Evolutionary conservation across 2,113 vertebrate species (phyloP).

Genomic region (Motacilla tschutschensis): DNA sequence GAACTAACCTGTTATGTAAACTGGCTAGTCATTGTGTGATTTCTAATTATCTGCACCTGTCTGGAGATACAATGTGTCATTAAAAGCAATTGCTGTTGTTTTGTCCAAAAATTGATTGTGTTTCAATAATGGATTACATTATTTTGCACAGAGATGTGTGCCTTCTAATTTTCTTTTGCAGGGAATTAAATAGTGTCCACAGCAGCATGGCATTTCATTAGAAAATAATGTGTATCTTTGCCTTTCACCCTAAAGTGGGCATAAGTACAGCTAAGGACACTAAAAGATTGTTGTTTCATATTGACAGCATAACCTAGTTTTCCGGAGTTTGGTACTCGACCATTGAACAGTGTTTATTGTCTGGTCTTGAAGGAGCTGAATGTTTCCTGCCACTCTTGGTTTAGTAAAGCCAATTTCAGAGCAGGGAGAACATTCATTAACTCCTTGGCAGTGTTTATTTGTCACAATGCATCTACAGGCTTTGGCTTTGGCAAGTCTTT

Average conservation of each 20-base stretch:
- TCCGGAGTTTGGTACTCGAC: neutral
- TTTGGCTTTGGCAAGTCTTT: neutral
- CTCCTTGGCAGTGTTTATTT: neutral
- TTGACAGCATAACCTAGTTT: neutral
- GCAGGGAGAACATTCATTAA: neutral
- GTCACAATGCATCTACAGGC: neutral
- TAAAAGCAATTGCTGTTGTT: neutral
- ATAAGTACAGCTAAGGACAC: neutral
- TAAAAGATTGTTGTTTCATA: neutral
- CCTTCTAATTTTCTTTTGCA: neutral
- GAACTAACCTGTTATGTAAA: neutral
- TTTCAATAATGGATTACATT: neutral
- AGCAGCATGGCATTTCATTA: neutral
- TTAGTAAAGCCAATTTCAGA: neutral
- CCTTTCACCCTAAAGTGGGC: neutral
- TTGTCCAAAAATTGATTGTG: neutral
- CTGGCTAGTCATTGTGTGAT: neutral
- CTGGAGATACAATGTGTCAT: neutral
- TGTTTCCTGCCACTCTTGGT: neutral
- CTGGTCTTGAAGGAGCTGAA: neutral
- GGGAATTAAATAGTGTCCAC: neutral
- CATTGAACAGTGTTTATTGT: neutral
- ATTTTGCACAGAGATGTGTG: neutral
- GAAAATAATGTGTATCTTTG: neutral
- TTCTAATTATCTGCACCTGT: neutral